Conservation (phyloP, 2,113 vertebrate genomes). For the Ondatra zibethicus region DNA sequence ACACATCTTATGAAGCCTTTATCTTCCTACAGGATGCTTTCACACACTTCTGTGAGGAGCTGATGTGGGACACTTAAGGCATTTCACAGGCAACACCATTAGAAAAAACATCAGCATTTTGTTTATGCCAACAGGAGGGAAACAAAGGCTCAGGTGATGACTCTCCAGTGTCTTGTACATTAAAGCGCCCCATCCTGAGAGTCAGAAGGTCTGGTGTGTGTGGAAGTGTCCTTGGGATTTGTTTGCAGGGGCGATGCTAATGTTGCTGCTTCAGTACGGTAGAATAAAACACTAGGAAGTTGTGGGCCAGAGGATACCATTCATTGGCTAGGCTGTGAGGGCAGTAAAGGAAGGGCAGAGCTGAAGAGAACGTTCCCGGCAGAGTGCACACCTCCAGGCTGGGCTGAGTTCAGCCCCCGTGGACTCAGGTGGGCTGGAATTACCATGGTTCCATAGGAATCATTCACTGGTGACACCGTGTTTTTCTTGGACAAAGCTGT, state of each 20-base stretch:
- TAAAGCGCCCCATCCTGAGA: neutral
- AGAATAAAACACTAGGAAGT: neutral
- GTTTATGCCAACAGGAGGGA: neutral
- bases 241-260: neutral
- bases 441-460: neutral
- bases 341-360: neutral
- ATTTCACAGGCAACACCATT: neutral
- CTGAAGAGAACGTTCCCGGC: neutral
- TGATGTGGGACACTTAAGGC: neutral
- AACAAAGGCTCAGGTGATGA: neutral
- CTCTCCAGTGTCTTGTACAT: neutral
- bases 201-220: neutral
- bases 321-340: neutral
- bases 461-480: neutral
- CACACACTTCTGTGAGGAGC: too few relatives aligned
- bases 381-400: neutral
- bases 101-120: neutral
- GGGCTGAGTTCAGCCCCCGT: neutral
- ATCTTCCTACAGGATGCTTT: neutral
- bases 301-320: neutral
- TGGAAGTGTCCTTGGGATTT: neutral
- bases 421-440: neutral
- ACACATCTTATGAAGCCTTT: neutral
- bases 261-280: neutral
- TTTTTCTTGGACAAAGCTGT: neutral